These are phyloP conservation scores for Anser cygnoides DNA, from an alignment of 2,113 vertebrate species.

Conservation along the genomic window DNA sequence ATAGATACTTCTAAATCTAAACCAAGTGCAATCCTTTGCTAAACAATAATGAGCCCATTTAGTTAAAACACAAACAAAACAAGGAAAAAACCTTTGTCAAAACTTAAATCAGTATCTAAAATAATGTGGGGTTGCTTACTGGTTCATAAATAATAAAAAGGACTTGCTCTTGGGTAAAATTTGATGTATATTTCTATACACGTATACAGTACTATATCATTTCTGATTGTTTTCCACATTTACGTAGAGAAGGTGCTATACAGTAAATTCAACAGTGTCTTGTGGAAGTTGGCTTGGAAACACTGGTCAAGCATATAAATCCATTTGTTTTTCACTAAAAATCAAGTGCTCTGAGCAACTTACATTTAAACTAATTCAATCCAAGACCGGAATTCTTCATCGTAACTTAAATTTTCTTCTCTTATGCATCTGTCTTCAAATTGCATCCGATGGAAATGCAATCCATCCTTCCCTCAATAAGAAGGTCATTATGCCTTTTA, in stretches of 20 bases:
- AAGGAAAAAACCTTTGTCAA: background rate
- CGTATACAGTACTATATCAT: background rate
- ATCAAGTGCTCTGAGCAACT: background rate
- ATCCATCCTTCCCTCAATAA: background rate
- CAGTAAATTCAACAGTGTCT: background rate
- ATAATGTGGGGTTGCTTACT: background rate
- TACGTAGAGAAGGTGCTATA: background rate
- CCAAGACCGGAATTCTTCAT: background rate
- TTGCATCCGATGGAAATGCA: constrained; percentile 22
- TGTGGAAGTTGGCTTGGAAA: background rate
- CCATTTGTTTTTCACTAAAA: constrained; percentile 5
- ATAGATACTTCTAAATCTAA: background rate
- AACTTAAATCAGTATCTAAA: background rate
- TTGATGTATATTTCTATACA: background rate
- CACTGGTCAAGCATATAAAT: background rate
- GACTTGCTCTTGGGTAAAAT: background rate
- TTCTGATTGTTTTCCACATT: background rate
- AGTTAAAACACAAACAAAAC: background rate
- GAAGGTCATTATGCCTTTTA: background rate
- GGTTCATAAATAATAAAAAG: background rate
- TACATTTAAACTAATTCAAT: background rate
- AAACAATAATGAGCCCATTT: background rate
- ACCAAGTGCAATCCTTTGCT: background rate
- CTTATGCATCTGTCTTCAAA: background rate
- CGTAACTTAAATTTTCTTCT: background rate